These are phyloP conservation scores for Ischnus inquisitorius DNA, from an alignment of 2,888 invertebrate species.

Conservation along the genomic window DNA sequence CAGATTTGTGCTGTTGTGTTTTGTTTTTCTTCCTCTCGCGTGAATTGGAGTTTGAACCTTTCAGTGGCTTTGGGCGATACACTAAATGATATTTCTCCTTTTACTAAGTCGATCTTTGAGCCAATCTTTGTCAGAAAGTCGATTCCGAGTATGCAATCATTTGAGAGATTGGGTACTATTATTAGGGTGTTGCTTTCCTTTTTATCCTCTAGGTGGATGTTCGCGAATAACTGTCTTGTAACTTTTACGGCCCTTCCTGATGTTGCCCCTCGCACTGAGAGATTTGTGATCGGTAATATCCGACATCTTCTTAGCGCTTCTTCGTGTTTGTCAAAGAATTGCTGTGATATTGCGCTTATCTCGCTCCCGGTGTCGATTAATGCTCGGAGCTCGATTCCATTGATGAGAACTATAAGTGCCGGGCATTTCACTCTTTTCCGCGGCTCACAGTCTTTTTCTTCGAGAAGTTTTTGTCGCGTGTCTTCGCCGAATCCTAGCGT, in stretches of 20 bases:
- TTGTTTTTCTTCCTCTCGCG: no score
- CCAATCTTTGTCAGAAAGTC: background rate
- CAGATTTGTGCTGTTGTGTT: no score
- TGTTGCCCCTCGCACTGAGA: slow-evolving; percentile 17
- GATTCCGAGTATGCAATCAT: background rate
- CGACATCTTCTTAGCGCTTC: background rate
- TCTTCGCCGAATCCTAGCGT: slow-evolving; percentile 14
- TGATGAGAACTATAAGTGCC: background rate
- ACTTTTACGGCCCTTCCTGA: slow-evolving; percentile 6
- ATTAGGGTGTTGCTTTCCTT: background rate
- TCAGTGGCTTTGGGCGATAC: no score
- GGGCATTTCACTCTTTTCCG: background rate
- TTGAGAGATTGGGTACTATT: slow-evolving; percentile 12
- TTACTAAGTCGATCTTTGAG: no score
- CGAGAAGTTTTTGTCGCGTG: background rate
- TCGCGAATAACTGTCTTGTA: slow-evolving; percentile 5
- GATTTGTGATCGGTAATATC: background rate
- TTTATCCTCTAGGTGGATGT: background rate
- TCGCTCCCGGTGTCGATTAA: background rate
- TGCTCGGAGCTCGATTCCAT: background rate
- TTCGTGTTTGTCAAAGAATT: background rate
- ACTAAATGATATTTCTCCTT: no score
- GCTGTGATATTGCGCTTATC: background rate
- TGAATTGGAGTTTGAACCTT: no score
- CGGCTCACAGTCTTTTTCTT: background rate